These are phyloP conservation scores for Girardinichthys multiradiatus DNA, from an alignment of 2,113 vertebrate genomes.

Conservation along the genomic window DNA sequence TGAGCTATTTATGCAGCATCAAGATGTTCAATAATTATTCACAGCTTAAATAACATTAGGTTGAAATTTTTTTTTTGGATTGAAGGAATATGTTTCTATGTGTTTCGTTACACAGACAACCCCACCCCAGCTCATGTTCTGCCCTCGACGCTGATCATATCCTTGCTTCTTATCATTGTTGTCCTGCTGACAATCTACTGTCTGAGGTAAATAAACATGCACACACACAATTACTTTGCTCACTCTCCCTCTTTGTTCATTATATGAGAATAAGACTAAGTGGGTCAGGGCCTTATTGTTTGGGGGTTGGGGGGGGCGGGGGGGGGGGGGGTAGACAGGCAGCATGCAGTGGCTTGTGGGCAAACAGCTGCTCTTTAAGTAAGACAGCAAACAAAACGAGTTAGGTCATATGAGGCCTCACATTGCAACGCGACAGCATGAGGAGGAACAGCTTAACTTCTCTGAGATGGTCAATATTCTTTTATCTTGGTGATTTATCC, in stretches of 20 bases:
- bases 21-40: neutral
- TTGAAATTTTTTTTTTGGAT: neutral
- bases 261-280: conserved; percentile 11
- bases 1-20: neutral
- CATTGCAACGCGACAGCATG: conserved; percentile 71
- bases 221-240: neutral
- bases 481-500: conserved; percentile 39
- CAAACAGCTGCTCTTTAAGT: conserved; percentile 71
- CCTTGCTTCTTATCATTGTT: conserved; percentile 83
- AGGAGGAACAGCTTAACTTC: conserved; percentile 82
- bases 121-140: conserved; percentile 82
- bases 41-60: neutral
- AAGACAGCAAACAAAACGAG: conserved; percentile 62
- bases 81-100: neutral
- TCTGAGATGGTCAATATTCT: conserved; percentile 78
- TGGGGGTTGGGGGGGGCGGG: conserved; percentile 16
- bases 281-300: conserved; percentile 18
- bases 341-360: conserved; percentile 55
- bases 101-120: conserved; percentile 64
- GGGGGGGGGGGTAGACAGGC: conserved; percentile 45
- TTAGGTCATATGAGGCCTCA: conserved; percentile 49
- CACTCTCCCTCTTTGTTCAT: neutral
- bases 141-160: conserved; percentile 86
- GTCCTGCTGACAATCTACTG: conserved; percentile 88
- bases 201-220: conserved; percentile 82